Evolutionary conservation across 2,113 vertebrate species (phyloP).

Genomic region (Corvus moneduloides): DNA sequence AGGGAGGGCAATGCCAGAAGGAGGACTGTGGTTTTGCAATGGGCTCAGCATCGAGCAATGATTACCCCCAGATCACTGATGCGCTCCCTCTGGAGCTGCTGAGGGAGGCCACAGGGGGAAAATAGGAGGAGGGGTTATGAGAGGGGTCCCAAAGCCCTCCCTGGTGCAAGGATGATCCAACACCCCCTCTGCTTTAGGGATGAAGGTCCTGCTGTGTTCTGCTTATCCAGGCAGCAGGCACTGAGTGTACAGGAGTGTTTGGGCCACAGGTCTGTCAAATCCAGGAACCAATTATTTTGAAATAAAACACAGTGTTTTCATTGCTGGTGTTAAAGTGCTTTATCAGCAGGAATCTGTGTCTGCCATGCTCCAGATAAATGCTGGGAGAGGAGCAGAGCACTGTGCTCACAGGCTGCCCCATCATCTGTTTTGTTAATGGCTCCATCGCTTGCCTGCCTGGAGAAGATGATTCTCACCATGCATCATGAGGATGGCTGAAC

Average conservation of each 20-base stretch:
- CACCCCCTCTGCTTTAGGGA: background rate
- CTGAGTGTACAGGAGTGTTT: background rate
- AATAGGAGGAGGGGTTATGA: background rate
- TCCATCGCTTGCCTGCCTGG: background rate
- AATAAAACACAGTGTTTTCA: background rate
- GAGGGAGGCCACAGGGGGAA: background rate
- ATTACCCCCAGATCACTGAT: background rate
- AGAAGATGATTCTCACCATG: background rate
- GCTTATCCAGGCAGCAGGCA: background rate
- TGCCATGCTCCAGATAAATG: slow-evolving; percentile 32
- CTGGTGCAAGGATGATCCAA: background rate
- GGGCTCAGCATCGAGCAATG: background rate
- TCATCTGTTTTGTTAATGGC: slow-evolving; percentile 23
- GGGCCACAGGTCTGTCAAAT: background rate
- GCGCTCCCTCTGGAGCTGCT: background rate
- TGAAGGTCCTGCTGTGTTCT: background rate
- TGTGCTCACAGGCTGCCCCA: fast-evolving
- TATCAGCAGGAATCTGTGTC: slow-evolving; percentile 27
- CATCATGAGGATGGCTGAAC: background rate
- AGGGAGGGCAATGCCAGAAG: background rate
- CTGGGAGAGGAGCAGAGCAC: background rate
- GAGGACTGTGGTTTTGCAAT: background rate
- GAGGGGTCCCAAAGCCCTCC: background rate
- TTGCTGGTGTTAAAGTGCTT: background rate
- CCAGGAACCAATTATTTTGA: background rate